Percentiles rank a stretch among this genome's conserved stretches.
Conservation (phyloP, 2,888 invertebrate species). For the Apamea anceps region DNA sequence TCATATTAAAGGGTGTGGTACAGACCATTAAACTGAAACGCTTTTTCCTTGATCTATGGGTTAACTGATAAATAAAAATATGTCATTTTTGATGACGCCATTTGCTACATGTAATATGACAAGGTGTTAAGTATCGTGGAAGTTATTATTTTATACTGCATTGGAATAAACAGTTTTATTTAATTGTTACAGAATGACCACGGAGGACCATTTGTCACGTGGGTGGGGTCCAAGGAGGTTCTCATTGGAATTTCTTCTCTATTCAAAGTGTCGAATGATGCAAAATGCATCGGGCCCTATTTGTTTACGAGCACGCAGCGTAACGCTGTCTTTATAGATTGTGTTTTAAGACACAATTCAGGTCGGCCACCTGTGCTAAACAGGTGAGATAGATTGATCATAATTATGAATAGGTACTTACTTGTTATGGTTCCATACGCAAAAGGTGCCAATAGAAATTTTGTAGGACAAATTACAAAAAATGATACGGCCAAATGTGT, state of each 20-base stretch:
- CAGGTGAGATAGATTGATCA: not conserved
- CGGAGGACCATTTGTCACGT: conserved; percentile 25
- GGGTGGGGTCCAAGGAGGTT: conserved; percentile 15
- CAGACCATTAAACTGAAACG: not conserved
- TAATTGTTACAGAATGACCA: conserved; percentile 22
- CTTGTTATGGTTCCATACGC: not conserved
- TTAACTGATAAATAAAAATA: not conserved
- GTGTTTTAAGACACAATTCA: not conserved
- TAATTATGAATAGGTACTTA: not conserved
- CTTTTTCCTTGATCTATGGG: not conserved
- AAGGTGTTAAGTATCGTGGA: not conserved
- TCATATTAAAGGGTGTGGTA: not conserved
- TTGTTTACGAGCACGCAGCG: conserved; percentile 18
- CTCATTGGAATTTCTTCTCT: conserved; percentile 19
- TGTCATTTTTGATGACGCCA: not conserved
- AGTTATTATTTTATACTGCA: not conserved
- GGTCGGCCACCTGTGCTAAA: too few relatives aligned
- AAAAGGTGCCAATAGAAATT: too few relatives aligned
- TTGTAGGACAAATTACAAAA: too few relatives aligned
- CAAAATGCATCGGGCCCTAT: conserved; percentile 23
- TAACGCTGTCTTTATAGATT: conserved; percentile 8
- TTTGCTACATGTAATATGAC: not conserved
- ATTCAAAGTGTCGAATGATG: conserved; percentile 17
- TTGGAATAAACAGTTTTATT: not conserved
- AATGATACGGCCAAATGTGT: too few relatives aligned